phyloP scores from a whole-genome alignment of 2,888 invertebrate genomes.

The Enchytraeus crypticus region DNA sequence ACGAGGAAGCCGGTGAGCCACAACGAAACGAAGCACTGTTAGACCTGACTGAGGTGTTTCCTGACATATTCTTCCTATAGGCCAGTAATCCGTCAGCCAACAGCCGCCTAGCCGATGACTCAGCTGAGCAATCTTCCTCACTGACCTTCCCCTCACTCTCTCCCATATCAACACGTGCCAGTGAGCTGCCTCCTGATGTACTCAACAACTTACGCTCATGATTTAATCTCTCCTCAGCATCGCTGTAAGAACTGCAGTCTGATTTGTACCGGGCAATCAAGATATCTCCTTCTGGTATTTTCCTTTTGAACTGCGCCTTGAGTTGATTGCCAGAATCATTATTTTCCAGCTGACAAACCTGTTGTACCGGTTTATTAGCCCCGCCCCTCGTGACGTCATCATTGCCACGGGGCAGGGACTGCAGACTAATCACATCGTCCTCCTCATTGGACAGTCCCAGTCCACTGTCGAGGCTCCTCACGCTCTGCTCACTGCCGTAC shows the following conservation, averaged over 20 bases:
- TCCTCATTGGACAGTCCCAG: background rate
- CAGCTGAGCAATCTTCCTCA: background rate
- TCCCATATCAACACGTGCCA: background rate
- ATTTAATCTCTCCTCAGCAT: too few relatives aligned
- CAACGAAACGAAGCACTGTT: background rate
- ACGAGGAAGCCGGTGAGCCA: background rate
- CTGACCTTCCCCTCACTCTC: background rate
- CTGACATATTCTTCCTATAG: too few relatives aligned
- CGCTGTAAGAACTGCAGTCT: background rate
- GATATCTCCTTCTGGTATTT: background rate
- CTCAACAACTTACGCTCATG: too few relatives aligned
- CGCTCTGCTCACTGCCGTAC: background rate
- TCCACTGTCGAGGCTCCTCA: conserved; percentile 3
- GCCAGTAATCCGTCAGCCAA: too few relatives aligned
- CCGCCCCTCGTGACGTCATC: too few relatives aligned
- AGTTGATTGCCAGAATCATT: too few relatives aligned
- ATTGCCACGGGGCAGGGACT: too few relatives aligned
- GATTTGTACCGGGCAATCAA: background rate
- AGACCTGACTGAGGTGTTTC: too few relatives aligned
- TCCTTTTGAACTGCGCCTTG: too few relatives aligned
- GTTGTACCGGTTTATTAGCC: too few relatives aligned
- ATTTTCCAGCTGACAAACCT: too few relatives aligned
- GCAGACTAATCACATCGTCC: background rate
- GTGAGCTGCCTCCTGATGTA: too few relatives aligned
- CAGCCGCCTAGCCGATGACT: background rate